Evolutionary conservation across 2,797 vertebrate species (phyloP), one percentile per base, ranked within the genome.

Genomic region (Sternarchorhynchus goeldii): DNA sequence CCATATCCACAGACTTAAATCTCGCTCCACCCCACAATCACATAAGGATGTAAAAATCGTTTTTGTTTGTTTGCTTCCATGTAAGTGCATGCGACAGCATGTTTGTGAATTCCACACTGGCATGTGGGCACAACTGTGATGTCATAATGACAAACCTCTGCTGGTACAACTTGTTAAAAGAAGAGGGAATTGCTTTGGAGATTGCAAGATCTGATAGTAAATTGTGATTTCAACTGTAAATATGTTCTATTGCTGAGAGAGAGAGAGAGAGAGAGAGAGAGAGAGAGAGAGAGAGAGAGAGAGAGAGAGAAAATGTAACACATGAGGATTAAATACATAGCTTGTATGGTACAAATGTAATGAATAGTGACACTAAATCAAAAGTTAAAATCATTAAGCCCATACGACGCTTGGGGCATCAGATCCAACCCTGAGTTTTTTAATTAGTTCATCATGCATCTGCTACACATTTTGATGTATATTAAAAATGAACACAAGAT

Each of bases 331-430:
- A 45, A 69, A 31, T 31, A 21, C 41, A 69, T 18, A 69, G 45
- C 10, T 12, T 12, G 2, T 20, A 67, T 41, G 5, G 10, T 67
- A 67, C 20, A 50, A 29, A 50, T 21, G 65, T 67, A 45, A 67
- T 45, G 36, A 50, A 67, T 14, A 6, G 7, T 67, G 64, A 67
- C 16, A 67, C 39, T 25, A 25, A 8, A 67, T 17, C 39, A 67
- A 67, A 45, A 65, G 64, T 41, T 20, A 39, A 66, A 36, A 20
- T 17, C 63, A 65, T 39, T 20, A 39, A 65, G 34, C 36, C 32
- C 34, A 39, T 21, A 66, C 3, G 1, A 34, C 14, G 36, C 21
- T 32, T 20, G 64, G 36, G 36, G 18, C 64, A 41, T 41, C 64
- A 39, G 64, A 20, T 66, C 18, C n/a, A 41, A n/a, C 64, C 36